Conservation (phyloP, 2,113 vertebrate species). For the Accipiter cooperii region DNA sequence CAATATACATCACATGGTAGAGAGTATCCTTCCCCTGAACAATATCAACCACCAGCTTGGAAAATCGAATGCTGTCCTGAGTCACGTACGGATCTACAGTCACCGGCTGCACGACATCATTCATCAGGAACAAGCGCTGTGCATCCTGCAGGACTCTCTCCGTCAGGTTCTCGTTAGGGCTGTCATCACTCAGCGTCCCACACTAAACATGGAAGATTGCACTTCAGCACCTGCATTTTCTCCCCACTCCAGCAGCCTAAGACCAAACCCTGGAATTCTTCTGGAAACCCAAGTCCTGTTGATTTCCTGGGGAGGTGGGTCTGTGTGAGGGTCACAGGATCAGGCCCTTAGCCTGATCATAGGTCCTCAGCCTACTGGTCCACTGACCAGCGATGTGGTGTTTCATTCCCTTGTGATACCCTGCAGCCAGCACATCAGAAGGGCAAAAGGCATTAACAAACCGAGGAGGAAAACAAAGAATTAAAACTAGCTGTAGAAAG, state of each 20-base stretch:
- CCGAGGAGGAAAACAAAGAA: neutral
- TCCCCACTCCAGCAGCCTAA: neutral
- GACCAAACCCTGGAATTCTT: neutral
- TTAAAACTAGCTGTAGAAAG: neutral
- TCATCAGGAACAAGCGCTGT: conserved; percentile 94
- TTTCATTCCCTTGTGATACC: neutral
- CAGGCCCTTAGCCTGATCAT: neutral
- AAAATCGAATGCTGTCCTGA: conserved; percentile 93
- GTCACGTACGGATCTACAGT: conserved; percentile 89
- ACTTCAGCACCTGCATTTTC: neutral
- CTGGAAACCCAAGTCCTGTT: neutral
- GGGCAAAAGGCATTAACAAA: neutral
- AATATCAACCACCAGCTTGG: conserved; percentile 92
- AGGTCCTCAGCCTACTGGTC: neutral
- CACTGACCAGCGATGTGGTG: neutral
- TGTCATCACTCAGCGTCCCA: conserved; percentile 83
- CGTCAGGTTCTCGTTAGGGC: conserved; percentile 90
- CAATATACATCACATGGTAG: conserved; percentile 96
- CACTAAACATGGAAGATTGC: conserved; percentile 70
- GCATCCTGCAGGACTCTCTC: conserved; percentile 97
- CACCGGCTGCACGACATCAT: conserved; percentile 93
- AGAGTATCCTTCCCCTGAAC: conserved; percentile 94
- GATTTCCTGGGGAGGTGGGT: neutral
- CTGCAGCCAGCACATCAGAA: neutral
- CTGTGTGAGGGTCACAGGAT: neutral